These are phyloP conservation scores for Trichonephila clavata DNA, from an alignment of 1,140 invertebrate genomes.

Conservation along the genomic window DNA sequence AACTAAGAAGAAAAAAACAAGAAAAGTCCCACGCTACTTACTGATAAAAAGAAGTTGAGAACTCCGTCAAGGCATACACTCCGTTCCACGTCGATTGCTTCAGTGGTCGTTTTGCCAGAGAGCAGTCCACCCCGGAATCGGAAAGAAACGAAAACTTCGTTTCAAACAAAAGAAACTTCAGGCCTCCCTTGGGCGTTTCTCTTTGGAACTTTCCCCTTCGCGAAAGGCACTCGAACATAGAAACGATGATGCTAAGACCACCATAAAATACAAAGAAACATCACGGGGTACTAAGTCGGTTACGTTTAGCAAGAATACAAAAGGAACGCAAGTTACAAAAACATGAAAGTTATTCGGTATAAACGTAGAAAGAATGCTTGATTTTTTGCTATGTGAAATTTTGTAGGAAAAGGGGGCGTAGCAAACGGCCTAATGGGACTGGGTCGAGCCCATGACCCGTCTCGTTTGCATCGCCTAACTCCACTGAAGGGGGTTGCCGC, in stretches of 20 bases:
- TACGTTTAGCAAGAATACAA: neutral
- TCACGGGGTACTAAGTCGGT: neutral
- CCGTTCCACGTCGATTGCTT: neutral
- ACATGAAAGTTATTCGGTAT: slow-evolving; percentile 35
- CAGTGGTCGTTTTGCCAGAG: neutral
- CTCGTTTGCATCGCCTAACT: slow-evolving; percentile 70
- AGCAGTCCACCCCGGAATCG: neutral
- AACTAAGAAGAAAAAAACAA: no score
- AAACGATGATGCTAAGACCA: slow-evolving; percentile 4
- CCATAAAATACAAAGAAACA: slow-evolving; percentile 52
- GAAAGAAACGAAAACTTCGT: neutral
- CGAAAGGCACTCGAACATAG: slow-evolving; percentile 46
- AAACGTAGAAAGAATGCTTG: slow-evolving; percentile 57
- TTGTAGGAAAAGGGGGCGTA: slow-evolving; percentile 62
- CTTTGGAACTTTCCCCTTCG: neutral
- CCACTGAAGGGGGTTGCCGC: slow-evolving; percentile 61
- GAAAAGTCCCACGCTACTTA: neutral
- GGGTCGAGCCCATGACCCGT: slow-evolving; percentile 74
- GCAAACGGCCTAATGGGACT: slow-evolving; percentile 63
- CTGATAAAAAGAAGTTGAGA: slow-evolving; percentile 51
- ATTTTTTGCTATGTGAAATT: neutral
- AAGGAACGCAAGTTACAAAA: slow-evolving; percentile 34
- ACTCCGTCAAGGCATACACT: slow-evolving; percentile 11
- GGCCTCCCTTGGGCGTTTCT: slow-evolving; percentile 27
- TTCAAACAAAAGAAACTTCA: neutral